Percentiles rank a stretch among this genome's conserved stretches.
Evolutionary conservation across 2,888 invertebrate species (phyloP).

Genomic region (Drosophila rubida): DNA sequence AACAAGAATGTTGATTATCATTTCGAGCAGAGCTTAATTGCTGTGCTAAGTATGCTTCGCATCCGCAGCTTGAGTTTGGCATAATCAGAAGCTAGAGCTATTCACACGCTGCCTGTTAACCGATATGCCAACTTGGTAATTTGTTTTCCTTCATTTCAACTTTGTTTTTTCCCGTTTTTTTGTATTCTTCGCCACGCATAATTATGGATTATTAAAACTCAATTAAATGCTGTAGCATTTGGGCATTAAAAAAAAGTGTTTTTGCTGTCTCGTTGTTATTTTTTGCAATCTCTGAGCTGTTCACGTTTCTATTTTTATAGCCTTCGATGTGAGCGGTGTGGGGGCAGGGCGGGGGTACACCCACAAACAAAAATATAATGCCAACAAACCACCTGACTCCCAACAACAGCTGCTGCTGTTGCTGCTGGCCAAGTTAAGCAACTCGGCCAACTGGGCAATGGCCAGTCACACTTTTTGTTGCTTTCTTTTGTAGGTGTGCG

Average conservation of each 20-base stretch:
- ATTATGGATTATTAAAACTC: slow-evolving; percentile 78
- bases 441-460: slow-evolving; percentile 33
- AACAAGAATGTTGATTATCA: slow-evolving; percentile 12
- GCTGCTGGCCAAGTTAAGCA: slow-evolving; percentile 33
- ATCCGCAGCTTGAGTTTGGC: not conserved
- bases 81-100: slow-evolving; percentile 38
- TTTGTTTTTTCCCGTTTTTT: not conserved
- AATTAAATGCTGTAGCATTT: slow-evolving; percentile 63
- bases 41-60: slow-evolving; percentile 5
- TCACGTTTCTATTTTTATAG: slow-evolving; percentile 44
- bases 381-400: slow-evolving; percentile 42
- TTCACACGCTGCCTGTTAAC: slow-evolving; percentile 69
- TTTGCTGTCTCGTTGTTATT: slow-evolving; percentile 2
- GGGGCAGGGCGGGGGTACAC: slow-evolving; percentile 34
- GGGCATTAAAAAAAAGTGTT: slow-evolving; percentile 25
- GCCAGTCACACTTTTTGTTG: slow-evolving; percentile 40
- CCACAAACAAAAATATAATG: slow-evolving; percentile 44
- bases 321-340: slow-evolving; percentile 21
- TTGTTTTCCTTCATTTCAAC: slow-evolving; percentile 20
- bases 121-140: slow-evolving; percentile 55
- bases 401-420: slow-evolving; percentile 20
- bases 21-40: slow-evolving; percentile 32
- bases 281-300: slow-evolving; percentile 27
- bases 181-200: slow-evolving; percentile 53
- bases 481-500: slow-evolving; percentile 38